These are phyloP conservation scores for Pyrrhia umbra DNA, from an alignment of 2,888 invertebrate species.

Conservation along the genomic window DNA sequence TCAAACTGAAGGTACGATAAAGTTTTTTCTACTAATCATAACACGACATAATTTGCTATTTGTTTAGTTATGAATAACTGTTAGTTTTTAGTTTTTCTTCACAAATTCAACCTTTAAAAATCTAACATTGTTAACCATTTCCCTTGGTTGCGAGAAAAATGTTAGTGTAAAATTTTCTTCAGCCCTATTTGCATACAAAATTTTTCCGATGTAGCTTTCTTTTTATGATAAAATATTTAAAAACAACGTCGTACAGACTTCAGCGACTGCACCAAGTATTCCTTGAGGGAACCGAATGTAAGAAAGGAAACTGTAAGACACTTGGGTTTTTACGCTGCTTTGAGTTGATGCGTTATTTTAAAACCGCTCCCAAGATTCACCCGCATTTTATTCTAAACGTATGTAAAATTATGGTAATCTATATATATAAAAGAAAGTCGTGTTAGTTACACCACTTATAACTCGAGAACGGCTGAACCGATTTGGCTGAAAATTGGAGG, in stretches of 20 bases:
- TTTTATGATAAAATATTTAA: conserved; percentile 72
- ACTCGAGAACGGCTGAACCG: no score
- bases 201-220: conserved; percentile 41
- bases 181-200: conserved; percentile 45
- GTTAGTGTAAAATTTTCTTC: conserved; percentile 34
- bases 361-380: conserved; percentile 61
- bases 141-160: conserved; percentile 16
- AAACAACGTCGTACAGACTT: conserved; percentile 62
- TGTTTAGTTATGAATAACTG: no score
- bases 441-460: no score
- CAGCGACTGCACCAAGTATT: conserved; percentile 65
- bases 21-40: no score
- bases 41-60: no score
- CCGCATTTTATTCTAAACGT: conserved; percentile 50
- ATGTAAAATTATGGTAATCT: conserved; percentile 34
- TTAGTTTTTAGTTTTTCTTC: background rate
- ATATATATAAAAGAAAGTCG: no score
- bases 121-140: conserved; percentile 9
- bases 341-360: conserved; percentile 69
- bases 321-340: conserved; percentile 71
- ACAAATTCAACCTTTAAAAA: background rate
- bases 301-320: conserved; percentile 71
- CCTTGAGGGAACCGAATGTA: conserved; percentile 65
- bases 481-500: no score
- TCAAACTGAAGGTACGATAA: no score